Evolutionary conservation across 2,113 vertebrate species (phyloP), one percentile per base, ranked within the genome.

Genomic region (Protobothrops mucrosquamatus): DNA sequence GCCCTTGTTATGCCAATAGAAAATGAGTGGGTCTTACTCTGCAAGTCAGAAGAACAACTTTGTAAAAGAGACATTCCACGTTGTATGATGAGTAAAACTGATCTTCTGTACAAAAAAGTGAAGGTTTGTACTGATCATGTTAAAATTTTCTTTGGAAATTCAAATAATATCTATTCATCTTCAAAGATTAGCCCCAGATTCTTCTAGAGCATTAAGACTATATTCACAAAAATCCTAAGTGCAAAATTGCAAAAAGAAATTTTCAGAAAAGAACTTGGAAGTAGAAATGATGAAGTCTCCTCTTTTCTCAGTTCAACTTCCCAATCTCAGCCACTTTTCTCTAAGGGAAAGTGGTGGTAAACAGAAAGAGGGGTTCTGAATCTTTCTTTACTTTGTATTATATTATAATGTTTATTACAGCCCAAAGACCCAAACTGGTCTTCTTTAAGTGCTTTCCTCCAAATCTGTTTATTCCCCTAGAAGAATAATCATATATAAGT

Each of bases 1-100:
- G 96, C 98, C 86, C 97, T 98, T 87, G 97, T 99, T 7, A 96
- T 97, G 81, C 98, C 98, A 10, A 96, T 98, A 29, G 98, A 99
- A 96, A 97, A 98, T 56, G 97, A 98, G 93, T 98, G 97, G 22
- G 91, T 96, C 85, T 94, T 97, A 89, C 97, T 99, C 51, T 96
- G 97, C 6, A 96, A 97, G 85, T 96, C 96, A 0, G 97, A 98
- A 90, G 95, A 98, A 87, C 96, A 93, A 1, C 97, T 98, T 95
- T 97, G 97, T 94, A 96, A 97, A 34, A 97, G 98, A 56, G 97
- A 97, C 61, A 96, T 99, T 95, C 97, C 95, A 0, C 97, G 95
- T 87, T 98, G 98, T 92, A 96, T 94, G 7, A 95, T 99, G 85
- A 95, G 96, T 92, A 97, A 97, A 54, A 96, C 95, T 90, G 97